Percentiles rank a stretch among this genome's conserved stretches.
phyloP scores from a whole-genome alignment of 2,888 invertebrate species.

The Colostygia pectinataria region DNA sequence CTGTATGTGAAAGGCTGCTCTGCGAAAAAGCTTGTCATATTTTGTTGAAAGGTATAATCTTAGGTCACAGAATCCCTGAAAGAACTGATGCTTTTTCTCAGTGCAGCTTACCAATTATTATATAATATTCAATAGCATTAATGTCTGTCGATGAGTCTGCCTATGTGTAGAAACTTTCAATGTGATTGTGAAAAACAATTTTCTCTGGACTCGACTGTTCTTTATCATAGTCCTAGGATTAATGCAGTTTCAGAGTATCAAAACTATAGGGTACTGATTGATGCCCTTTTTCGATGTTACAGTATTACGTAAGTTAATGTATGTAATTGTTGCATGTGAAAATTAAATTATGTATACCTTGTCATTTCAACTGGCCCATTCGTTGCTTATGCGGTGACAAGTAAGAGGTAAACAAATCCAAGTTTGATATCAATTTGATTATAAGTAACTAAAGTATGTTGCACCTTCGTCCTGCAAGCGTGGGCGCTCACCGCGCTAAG shows the following conservation, averaged over 20 bases:
- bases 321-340: constrained; percentile 22
- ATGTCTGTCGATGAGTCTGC: neutral
- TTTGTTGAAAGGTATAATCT: constrained; percentile 4
- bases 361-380: constrained; percentile 17
- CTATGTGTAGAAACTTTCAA: constrained; percentile 1
- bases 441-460: constrained; percentile 25
- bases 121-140: too few relatives aligned
- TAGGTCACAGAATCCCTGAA: constrained; percentile 4
- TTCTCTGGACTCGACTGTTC: constrained; percentile 19
- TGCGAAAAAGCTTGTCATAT: constrained; percentile 12
- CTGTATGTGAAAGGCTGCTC: constrained; percentile 15
- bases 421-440: constrained; percentile 25
- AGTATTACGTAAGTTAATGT: constrained; percentile 19
- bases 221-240: constrained; percentile 18
- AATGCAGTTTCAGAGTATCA: constrained; percentile 7
- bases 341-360: constrained; percentile 26
- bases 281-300: constrained; percentile 20
- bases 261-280: constrained; percentile 8
- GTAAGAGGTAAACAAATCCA: constrained; percentile 28
- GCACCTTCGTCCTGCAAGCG: neutral
- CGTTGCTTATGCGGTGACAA: constrained; percentile 12
- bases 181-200: constrained; percentile 12
- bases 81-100: constrained; percentile 15
- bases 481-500: neutral
- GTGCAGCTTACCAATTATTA: constrained; percentile 5